Percentiles rank a stretch among this genome's conserved stretches.
Evolutionary conservation across 2,113 vertebrate genomes (phyloP).

Genomic region (Spea multiplicata): DNA sequence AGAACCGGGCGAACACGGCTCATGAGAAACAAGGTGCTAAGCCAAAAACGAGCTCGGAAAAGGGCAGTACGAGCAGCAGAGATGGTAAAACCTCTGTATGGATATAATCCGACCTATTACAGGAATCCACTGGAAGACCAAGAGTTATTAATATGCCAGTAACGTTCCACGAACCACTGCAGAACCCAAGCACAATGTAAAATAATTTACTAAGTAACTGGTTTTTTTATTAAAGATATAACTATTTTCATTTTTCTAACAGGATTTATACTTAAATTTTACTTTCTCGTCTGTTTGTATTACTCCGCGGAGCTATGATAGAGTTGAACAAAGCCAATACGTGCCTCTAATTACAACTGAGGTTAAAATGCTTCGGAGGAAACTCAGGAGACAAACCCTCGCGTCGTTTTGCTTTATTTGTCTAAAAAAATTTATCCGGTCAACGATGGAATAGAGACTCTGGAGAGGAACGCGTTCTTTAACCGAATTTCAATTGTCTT

Average conservation of each 20-base stretch:
- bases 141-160: not conserved
- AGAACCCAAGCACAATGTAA: constrained; percentile 12
- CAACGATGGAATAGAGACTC: not conserved
- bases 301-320: not conserved
- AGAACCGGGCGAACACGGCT: constrained; percentile 79
- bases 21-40: constrained; percentile 83
- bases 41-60: constrained; percentile 79
- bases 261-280: not conserved
- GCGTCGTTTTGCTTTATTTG: not conserved
- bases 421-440: not conserved
- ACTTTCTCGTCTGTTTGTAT: not conserved
- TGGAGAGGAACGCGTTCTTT: not conserved
- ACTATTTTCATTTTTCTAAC: constrained; percentile 18
- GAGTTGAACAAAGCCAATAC: not conserved
- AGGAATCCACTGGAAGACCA: not conserved
- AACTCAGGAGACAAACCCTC: not conserved
- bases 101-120: constrained; percentile 71
- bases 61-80: constrained; percentile 75
- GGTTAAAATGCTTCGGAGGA: not conserved
- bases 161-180: not conserved
- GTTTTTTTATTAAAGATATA: constrained; percentile 2
- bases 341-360: not conserved
- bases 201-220: not conserved
- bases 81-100: constrained; percentile 94
- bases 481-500: not conserved